Evolutionary conservation across 2,888 invertebrate species (phyloP), one percentile per base, ranked within the genome.

Genomic region (Shargacucullia verbasci): DNA sequence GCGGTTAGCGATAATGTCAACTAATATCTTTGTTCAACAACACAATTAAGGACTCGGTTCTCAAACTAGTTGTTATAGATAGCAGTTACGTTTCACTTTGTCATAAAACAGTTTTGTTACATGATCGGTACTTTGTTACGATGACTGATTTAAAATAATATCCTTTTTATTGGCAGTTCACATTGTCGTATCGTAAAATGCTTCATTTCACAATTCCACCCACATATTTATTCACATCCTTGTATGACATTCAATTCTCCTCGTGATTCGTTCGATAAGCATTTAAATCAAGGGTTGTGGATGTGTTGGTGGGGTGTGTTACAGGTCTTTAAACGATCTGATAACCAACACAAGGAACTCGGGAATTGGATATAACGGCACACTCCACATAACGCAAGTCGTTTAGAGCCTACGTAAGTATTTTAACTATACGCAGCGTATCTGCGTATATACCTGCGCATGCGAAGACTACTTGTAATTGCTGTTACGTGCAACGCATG

Each of bases 131-230:
- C 60, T 67, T 68, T 59, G 61, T 71, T 65, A 15, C 56, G 49
- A 55, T 65, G 58, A 57, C 54, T 70, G 78, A 77, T 77, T 75
- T 74, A 70, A 77, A 75, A 77, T 77, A 61, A 70, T 69, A 54
- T 61, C 64, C 61, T 69, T 78, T 75, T 76, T 78, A 78, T 59
- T 58, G 59, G 56, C 59, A 57, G 53, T 62, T 77, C 47, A 53
- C 39, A 63, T 60, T 60, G 75, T 62, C 39, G 67, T 64, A 64
- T 77, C 71, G 71, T 75, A 77, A 75, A 75, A 54, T 54, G 41
- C 43, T 74, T 70, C 39, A 74, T 75, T 75, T 64, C 52, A 59
- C 71, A 77, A 66, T 61, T 66, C 50, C 59, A 64, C 75, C 78
- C 59, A 77, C 78, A 60, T 65, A 65, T 63, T 66, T 66, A 59